A percentile compares a stretch with the other conserved stretches of the same genome.
Evolutionary conservation across 1,140 invertebrate genomes (phyloP).

Genomic region (Armadillidium nasatum): DNA sequence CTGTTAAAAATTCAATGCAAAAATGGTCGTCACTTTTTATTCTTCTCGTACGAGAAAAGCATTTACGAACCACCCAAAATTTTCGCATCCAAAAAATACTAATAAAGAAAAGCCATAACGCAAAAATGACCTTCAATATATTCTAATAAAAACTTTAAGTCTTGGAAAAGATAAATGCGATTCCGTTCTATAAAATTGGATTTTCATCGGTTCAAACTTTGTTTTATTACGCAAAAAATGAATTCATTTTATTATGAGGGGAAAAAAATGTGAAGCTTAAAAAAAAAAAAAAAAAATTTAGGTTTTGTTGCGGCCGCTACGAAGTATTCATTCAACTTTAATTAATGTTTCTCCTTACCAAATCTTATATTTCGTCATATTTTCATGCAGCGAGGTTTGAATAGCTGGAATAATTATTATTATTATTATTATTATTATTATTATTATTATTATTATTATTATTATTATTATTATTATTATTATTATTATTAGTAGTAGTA

Average conservation of each 20-base stretch:
- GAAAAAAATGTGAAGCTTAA: too few relatives aligned
- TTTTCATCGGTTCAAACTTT: slow-evolving; percentile 3
- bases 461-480: too few relatives aligned
- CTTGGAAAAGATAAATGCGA: slow-evolving; percentile 6
- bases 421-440: too few relatives aligned
- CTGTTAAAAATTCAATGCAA: not conserved
- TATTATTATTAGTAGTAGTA: too few relatives aligned
- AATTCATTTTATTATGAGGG: not conserved
- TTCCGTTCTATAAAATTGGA: not conserved
- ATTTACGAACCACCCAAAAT: not conserved
- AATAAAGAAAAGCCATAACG: not conserved
- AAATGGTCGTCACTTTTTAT: not conserved
- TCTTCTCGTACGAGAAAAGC: not conserved
- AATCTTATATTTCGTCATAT: not conserved
- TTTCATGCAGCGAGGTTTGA: too few relatives aligned
- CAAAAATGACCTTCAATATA: not conserved
- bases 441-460: too few relatives aligned
- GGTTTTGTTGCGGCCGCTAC: too few relatives aligned
- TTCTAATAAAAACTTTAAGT: not conserved
- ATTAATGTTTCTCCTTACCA: not conserved
- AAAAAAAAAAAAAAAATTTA: too few relatives aligned
- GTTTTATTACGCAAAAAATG: not conserved
- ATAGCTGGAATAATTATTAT: too few relatives aligned
- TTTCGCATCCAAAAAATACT: too few relatives aligned
- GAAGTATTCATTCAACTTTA: not conserved